Evolutionary conservation across 2,113 vertebrate genomes (phyloP), one percentile per base, ranked within the genome.

Genomic region (Girardinichthys multiradiatus): DNA sequence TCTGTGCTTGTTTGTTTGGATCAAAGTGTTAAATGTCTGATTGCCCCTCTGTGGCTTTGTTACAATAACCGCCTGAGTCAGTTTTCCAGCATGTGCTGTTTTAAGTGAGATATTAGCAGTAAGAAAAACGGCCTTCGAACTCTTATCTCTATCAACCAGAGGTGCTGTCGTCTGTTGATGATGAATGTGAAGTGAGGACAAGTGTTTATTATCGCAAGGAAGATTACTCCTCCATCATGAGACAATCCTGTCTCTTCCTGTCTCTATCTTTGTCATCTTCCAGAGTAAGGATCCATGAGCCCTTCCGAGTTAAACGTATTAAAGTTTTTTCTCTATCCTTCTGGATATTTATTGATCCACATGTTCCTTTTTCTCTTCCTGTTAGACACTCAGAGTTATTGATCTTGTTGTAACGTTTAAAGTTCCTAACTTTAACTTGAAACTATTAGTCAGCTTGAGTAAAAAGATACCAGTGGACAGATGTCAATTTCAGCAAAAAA

Each of bases 211-310:
- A 90, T n/a, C 26, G 10, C n/a, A 59, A 4, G 37, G 69, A 70
- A 80, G 82, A 90, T 91, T 87, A 89, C 79, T 74, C 72, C 80
- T 68, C 72, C 80, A 66, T 81, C 76, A 75, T 4, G 19, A 61
- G 85, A 83, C 83, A 73, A 71, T 45, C 59, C 68, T 61, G 77
- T 31, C 82, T 68, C 57, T 45, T 59, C 28, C 69, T 72, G 57
- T 26, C 67, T 64, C 42, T 58, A 28, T 61, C 48, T 81, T 57
- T 70, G 71, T 76, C 78, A 64, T 68, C 69, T 84, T 68, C 70
- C 61, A 39, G 6, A 64, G 72, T 68, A 62, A 75, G 35, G 63
- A 82, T 80, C 24, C 77, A 72, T 82, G 82, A 60, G 28, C 6
- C 45, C 27, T 37, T 57, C 59, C 48, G 31, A 57, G 15, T 62